Evolutionary conservation across 2,797 vertebrate genomes (phyloP), one percentile per base, ranked within the genome.

Genomic region (Parotocinclus haroldoi): DNA sequence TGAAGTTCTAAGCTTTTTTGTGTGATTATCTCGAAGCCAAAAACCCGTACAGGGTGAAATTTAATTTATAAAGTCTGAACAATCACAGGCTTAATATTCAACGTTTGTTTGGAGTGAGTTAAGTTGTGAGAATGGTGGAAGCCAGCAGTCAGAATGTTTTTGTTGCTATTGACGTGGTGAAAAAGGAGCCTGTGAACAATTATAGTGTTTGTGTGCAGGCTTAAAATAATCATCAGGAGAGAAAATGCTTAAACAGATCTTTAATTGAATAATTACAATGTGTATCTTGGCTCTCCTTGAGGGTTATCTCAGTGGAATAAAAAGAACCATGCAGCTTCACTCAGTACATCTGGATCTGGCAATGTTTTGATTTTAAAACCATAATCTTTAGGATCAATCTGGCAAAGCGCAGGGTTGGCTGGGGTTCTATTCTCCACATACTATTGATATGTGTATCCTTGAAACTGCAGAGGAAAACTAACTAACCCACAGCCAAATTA

Each of bases 21-120:
- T 86, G 81, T 87, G 85, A 89, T 90, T 87, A 88, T 86, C 81
- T 81, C 78, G 80, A 81, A 85, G 81, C 82, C 79, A 79, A 68
- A 66, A 73, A 73, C 75, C 76, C 75, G 62, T 82, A 74, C 57
- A 69, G 16, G 66, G 82, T 87, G 85, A 89, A 86, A 88, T 85
- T 83, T 87, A 85, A 87, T 89, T 88, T 86, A 51, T 70, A 80
- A 88, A 87, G 85, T 89, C 87, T 76, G 66, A 81, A 79, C 58
- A 67, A 73, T 72, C 66, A 46, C 68, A 59, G 66, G 76, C 70
- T 51, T 76, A 84, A 87, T 85, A 87, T 85, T 89, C 81, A 82
- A 73, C 82, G 81, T 88, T 86, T 84, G 79, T 83, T 84, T 46
- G 14, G 16, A 27, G 14, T 50, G 52, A 54, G 16, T 39, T 19